These are phyloP conservation scores for Drosophila fuyamai DNA, from an alignment of 1,140 invertebrate species.

Conservation along the genomic window DNA sequence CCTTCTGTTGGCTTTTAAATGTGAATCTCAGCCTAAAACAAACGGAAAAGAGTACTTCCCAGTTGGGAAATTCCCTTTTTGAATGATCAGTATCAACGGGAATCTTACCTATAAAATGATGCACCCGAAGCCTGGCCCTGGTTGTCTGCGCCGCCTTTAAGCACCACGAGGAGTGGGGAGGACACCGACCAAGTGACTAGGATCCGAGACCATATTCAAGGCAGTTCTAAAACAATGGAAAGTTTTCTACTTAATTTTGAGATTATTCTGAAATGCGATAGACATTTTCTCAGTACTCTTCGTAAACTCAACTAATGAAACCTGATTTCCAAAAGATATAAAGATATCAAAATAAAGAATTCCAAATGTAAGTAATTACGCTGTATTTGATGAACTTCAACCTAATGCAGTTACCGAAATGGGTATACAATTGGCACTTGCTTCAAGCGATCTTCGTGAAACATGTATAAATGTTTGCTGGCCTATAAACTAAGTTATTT, in stretches of 20 bases:
- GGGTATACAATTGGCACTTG: constrained; percentile 20
- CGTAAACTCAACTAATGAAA: no score
- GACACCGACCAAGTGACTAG: constrained; percentile 23
- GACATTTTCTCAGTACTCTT: no score
- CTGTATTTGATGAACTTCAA: constrained; percentile 55
- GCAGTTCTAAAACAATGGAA: constrained; percentile 1
- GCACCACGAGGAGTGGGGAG: constrained; percentile 38
- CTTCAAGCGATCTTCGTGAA: constrained; percentile 16
- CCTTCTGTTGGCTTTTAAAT: constrained; percentile 1
- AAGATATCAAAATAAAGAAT: not conserved
- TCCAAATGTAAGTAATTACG: not conserved
- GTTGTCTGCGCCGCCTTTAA: constrained; percentile 35
- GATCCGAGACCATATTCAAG: constrained; percentile 19
- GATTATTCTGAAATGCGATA: not conserved
- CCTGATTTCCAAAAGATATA: no score
- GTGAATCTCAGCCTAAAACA: constrained; percentile 23
- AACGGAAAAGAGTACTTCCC: constrained; percentile 22
- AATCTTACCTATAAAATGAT: constrained; percentile 29
- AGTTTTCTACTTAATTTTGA: not conserved
- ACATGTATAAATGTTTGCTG: constrained; percentile 46
- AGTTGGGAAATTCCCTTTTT: constrained; percentile 1
- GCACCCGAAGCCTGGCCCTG: constrained; percentile 11
- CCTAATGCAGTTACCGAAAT: constrained; percentile 11
- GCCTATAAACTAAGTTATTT: constrained; percentile 43
- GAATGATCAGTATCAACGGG: not conserved